Evolutionary conservation across 2,888 invertebrate genomes (phyloP).

Genomic region (Trimorus sp.): DNA sequence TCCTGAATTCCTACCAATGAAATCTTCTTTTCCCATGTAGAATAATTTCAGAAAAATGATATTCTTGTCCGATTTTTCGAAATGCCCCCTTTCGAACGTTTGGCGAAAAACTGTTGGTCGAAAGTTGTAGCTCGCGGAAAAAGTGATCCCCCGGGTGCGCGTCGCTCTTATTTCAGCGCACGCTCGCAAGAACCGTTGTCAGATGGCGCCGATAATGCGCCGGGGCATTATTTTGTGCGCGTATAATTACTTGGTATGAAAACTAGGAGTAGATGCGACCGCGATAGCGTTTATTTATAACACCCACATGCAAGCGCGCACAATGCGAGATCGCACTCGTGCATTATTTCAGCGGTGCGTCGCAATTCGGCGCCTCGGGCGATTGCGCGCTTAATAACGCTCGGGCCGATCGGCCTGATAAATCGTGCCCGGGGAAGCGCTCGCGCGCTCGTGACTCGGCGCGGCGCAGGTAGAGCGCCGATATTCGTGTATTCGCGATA

Average conservation of each 20-base stretch:
- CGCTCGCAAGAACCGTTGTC: constrained; percentile 19
- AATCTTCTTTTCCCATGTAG: too few relatives aligned
- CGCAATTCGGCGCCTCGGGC: constrained; percentile 57
- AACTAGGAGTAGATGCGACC: constrained; percentile 37
- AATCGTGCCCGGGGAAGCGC: constrained; percentile 61
- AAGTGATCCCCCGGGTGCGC: too few relatives aligned
- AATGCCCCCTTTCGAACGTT: too few relatives aligned
- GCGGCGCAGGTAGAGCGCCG: constrained; percentile 46
- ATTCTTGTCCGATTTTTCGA: too few relatives aligned
- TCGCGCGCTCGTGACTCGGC: constrained; percentile 67
- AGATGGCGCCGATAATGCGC: constrained; percentile 15
- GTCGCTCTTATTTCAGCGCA: background rate
- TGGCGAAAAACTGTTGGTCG: too few relatives aligned
- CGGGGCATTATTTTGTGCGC: constrained; percentile 18
- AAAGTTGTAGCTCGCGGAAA: too few relatives aligned
- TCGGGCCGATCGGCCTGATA: constrained; percentile 68
- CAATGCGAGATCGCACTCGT: constrained; percentile 40
- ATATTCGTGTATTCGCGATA: constrained; percentile 65
- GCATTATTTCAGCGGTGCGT: constrained; percentile 46
- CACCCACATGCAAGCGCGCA: constrained; percentile 35
- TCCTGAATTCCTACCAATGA: too few relatives aligned
- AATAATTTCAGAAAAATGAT: too few relatives aligned
- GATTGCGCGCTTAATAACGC: constrained; percentile 70
- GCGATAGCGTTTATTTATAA: constrained; percentile 44
- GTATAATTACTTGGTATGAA: constrained; percentile 34